Conservation (phyloP, 1,140 invertebrate genomes). For the Archegozetes longisetosus region DNA sequence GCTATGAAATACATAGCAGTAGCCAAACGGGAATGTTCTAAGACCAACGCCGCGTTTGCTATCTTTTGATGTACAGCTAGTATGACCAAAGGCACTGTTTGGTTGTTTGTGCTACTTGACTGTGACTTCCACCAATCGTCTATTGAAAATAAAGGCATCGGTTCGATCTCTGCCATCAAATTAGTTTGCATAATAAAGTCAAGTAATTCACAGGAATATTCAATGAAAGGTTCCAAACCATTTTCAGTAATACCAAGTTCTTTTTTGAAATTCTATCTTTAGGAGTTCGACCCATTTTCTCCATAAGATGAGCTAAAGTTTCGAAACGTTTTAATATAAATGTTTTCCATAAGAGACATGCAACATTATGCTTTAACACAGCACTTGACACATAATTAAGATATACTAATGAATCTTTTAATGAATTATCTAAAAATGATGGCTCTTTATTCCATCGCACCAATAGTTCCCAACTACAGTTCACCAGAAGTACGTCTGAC, state of each 20-base stretch:
- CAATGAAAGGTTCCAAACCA: slow-evolving; percentile 58
- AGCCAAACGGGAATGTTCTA: slow-evolving; percentile 58
- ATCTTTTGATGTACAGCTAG: slow-evolving; percentile 54
- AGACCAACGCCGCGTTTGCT: slow-evolving; percentile 53
- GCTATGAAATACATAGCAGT: slow-evolving; percentile 58
- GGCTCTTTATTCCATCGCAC: slow-evolving; percentile 59
- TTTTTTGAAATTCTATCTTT: slow-evolving; percentile 51
- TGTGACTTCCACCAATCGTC: slow-evolving; percentile 31
- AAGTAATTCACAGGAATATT: slow-evolving; percentile 33
- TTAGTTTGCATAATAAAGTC: slow-evolving; percentile 12
- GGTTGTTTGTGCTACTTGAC: background rate
- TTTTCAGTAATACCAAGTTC: slow-evolving; percentile 40
- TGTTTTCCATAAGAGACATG: slow-evolving; percentile 68
- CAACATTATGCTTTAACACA: slow-evolving; percentile 31
- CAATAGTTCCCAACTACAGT: slow-evolving; percentile 78
- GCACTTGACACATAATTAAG: slow-evolving; percentile 29
- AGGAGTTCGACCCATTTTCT: slow-evolving; percentile 65
- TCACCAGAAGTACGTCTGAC: slow-evolving; percentile 54
- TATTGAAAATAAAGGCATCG: slow-evolving; percentile 28
- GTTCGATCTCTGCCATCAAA: slow-evolving; percentile 22
- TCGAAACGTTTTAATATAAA: slow-evolving; percentile 59
- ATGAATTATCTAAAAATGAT: background rate
- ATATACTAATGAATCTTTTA: slow-evolving; percentile 24
- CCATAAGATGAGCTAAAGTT: slow-evolving; percentile 53
- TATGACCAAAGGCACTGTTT: slow-evolving; percentile 42